These are phyloP conservation scores for Passerina amoena DNA, from an alignment of 2,113 vertebrate species.

Conservation along the genomic window DNA sequence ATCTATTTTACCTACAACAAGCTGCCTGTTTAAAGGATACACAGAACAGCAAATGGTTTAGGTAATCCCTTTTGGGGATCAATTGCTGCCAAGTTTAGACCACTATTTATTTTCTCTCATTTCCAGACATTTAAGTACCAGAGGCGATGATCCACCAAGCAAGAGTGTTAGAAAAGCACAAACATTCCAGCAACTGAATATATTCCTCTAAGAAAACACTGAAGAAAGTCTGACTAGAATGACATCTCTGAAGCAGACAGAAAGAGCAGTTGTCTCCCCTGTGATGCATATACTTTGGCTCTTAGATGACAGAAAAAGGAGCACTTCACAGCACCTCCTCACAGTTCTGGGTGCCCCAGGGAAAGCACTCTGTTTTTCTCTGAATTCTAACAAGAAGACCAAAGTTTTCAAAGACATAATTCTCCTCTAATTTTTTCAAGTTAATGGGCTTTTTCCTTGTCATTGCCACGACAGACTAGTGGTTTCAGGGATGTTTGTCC, in stretches of 20 bases:
- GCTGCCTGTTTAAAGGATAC: neutral
- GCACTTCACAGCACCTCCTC: neutral
- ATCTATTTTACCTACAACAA: neutral
- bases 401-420: neutral
- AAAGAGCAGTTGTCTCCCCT: neutral
- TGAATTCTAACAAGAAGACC: neutral
- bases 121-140: neutral
- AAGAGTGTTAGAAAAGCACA: conserved; percentile 20
- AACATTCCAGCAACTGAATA: neutral
- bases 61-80: neutral
- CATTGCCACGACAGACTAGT: rapidly evolving
- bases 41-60: neutral
- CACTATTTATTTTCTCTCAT: conserved; percentile 7
- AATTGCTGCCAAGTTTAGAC: neutral
- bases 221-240: neutral
- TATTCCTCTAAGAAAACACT: neutral
- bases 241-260: neutral
- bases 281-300: neutral
- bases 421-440: neutral
- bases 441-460: neutral
- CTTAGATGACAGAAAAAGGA: neutral
- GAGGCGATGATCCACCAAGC: neutral
- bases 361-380: neutral
- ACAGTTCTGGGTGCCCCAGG: neutral
- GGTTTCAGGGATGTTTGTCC: neutral